Evolutionary conservation across 1,140 invertebrate genomes (phyloP), one percentile per base, ranked within the genome.

Genomic region (Drosophila quadrilineata): DNA sequence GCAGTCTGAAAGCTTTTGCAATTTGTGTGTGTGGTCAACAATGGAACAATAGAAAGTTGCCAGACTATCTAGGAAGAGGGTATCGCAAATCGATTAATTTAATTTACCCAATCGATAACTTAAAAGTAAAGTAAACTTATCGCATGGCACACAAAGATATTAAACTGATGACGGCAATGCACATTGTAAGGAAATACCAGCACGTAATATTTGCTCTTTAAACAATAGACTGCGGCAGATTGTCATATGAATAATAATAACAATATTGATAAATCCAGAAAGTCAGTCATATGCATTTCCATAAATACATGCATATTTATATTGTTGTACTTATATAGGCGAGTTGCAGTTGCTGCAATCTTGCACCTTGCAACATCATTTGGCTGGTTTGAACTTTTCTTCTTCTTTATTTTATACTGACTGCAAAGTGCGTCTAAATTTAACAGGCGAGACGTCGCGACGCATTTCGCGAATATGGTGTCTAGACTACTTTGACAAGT

Each of bases 401-500:
- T 84, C 60, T 84, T 82, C n/a, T n/a, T n/a, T n/a, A n/a, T n/a
- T n/a, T n/a, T n/a, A n/a, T n/a, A n/a, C n/a, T n/a, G n/a, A n/a
- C n/a, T n/a, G n/a, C n/a, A n/a, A 80, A 63, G 59, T 57, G 26
- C 10, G n/a, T 56, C 79, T 82, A 82, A 77, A 82, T 62, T 82
- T 82, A 82, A 26, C 57, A 48, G 36, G 16, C 57, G 63, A 84
- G 72, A 76, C 68, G 77, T 71, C 77, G 73, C 79, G 77, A 85
- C 77, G 58, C 75, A 82, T 75, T 75, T 70, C 53, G 54, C 49
- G 71, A 67, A 74, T 54, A 54, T 49, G 3, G 16, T 36, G 75
- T 84, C 77, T 84, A 84, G 77, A 84, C 77, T 46, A 41, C 60
- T 79, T 73, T 84, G 77, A 72, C 77, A 73, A 59, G 63, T 60